phyloP scores from a whole-genome alignment of 2,888 invertebrate species.

The Eugnorisma glareosa region DNA sequence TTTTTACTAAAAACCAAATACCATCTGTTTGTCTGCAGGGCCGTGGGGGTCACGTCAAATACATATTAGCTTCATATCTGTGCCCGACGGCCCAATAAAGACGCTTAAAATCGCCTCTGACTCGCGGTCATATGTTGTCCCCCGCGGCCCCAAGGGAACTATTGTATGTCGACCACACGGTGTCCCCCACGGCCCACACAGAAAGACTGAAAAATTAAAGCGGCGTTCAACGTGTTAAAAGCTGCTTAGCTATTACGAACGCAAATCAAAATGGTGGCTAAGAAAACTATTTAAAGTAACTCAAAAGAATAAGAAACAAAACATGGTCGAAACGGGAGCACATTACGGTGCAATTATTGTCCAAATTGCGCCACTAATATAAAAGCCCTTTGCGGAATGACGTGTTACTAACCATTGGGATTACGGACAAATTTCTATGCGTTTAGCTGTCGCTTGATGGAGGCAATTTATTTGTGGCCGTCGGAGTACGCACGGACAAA shows the following conservation, averaged over 20 bases:
- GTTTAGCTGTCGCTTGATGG: constrained; percentile 78
- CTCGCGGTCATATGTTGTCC: too few relatives aligned
- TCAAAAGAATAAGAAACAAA: constrained; percentile 35
- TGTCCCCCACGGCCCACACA: too few relatives aligned
- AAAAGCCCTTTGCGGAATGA: constrained; percentile 76
- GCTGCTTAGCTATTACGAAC: constrained; percentile 25
- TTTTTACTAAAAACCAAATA: too few relatives aligned
- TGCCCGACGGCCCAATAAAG: too few relatives aligned
- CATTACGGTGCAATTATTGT: constrained; percentile 54
- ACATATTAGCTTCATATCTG: too few relatives aligned
- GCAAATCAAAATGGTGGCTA: constrained; percentile 24
- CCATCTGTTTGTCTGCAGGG: too few relatives aligned
- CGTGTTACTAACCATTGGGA: constrained; percentile 75
- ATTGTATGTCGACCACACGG: too few relatives aligned
- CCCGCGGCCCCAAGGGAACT: too few relatives aligned
- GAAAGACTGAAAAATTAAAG: too few relatives aligned
- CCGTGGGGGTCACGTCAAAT: too few relatives aligned
- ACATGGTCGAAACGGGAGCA: constrained; percentile 47
- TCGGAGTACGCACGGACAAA: constrained; percentile 62
- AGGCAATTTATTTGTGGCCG: constrained; percentile 78
- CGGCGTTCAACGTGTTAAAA: too few relatives aligned
- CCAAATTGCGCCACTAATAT: constrained; percentile 74
- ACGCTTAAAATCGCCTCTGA: too few relatives aligned
- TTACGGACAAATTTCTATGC: constrained; percentile 79
- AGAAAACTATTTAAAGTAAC: constrained; percentile 21